These are phyloP conservation scores for Drosophila cyrtoloma DNA, from an alignment of 2,888 invertebrate genomes.

Conservation along the genomic window DNA sequence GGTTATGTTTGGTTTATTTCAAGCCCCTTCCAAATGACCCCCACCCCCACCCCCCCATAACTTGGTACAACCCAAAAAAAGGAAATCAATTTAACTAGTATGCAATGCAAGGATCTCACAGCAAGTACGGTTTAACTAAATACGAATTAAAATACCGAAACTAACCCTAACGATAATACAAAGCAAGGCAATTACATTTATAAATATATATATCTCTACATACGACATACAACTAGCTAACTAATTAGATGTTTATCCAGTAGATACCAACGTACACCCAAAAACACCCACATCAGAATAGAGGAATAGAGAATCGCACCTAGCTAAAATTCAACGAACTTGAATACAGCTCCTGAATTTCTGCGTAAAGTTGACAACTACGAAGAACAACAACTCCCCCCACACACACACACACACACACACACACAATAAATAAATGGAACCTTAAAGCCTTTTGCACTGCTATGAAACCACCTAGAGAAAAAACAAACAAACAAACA, in stretches of 20 bases:
- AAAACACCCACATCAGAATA: background rate
- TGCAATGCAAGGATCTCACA: slow-evolving; percentile 66
- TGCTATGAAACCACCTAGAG: slow-evolving; percentile 80
- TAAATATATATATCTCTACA: slow-evolving; percentile 43
- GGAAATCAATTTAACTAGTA: slow-evolving; percentile 18
- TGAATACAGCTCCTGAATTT: slow-evolving; percentile 18
- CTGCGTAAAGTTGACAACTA: slow-evolving; percentile 8
- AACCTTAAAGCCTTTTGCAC: slow-evolving; percentile 72
- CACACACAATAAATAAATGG: slow-evolving; percentile 28
- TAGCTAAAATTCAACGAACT: slow-evolving; percentile 7
- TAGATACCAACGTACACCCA: slow-evolving; percentile 9
- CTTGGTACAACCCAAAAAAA: background rate
- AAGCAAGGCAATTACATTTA: slow-evolving; percentile 49
- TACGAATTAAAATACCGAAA: slow-evolving; percentile 54
- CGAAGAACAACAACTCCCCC: slow-evolving; percentile 5
- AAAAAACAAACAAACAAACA: slow-evolving; percentile 19
- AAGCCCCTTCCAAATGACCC: background rate
- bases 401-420: background rate
- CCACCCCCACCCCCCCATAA: background rate
- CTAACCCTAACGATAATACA: slow-evolving; percentile 75
- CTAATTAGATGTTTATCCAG: slow-evolving; percentile 51
- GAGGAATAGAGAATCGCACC: slow-evolving; percentile 21
- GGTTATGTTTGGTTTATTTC: slow-evolving; percentile 9
- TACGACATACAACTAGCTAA: slow-evolving; percentile 32
- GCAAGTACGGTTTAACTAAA: slow-evolving; percentile 38